Evolutionary conservation across 1,140 invertebrate species (phyloP).

Genomic region (Drosophila kikkawai): DNA sequence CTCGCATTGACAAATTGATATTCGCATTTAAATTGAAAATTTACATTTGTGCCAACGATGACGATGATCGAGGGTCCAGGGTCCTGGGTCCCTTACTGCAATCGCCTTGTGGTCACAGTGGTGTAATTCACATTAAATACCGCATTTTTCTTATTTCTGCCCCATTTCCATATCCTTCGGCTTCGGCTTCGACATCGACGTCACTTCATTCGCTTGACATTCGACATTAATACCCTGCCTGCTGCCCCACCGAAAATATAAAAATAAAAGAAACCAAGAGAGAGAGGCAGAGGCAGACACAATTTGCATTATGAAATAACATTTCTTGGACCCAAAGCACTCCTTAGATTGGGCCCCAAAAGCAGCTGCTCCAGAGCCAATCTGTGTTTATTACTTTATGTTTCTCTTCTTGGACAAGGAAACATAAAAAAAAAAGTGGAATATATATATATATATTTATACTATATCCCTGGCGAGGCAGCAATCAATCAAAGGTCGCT

Average conservation of each 20-base stretch:
- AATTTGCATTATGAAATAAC: conserved; percentile 83
- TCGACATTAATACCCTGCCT: conserved; percentile 75
- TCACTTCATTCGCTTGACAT: conserved; percentile 76
- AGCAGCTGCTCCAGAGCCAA: conserved; percentile 40
- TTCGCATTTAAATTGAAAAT: conserved; percentile 85
- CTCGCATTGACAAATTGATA: conserved; percentile 84
- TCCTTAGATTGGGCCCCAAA: conserved; percentile 36
- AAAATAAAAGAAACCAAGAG: conserved; percentile 1
- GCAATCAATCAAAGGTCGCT: conserved; percentile 54
- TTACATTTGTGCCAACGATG: conserved; percentile 80
- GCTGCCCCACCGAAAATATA: conserved; percentile 5
- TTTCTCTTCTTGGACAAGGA: conserved; percentile 14
- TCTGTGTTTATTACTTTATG: conserved; percentile 66
- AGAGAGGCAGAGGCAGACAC: conserved; percentile 29
- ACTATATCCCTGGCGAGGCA: not conserved
- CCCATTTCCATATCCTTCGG: conserved; percentile 61
- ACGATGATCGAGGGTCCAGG: conserved; percentile 64
- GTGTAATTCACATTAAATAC: conserved; percentile 85
- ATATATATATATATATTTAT: not conserved
- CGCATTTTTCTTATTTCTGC: conserved; percentile 82
- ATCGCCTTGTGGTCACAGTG: conserved; percentile 79
- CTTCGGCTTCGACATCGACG: conserved; percentile 27
- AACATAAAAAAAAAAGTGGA: not conserved
- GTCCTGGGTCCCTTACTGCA: conserved; percentile 13
- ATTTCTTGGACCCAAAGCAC: conserved; percentile 57